Base-by-base conservation (phyloP, 2,888 invertebrate genomes). In the Cephus pygmeus region DNA sequence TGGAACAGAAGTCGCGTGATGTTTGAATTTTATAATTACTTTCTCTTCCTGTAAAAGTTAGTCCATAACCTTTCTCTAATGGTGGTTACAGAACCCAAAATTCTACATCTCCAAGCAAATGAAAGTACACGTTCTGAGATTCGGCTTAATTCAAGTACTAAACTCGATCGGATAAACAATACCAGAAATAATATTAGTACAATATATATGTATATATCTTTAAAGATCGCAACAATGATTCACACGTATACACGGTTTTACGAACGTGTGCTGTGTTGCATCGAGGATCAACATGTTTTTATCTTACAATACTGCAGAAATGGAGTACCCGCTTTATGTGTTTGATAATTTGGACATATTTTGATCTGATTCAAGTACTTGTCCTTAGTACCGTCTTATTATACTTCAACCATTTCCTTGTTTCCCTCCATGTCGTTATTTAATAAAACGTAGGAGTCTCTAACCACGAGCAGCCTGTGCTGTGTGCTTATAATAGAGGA, bases 401-500 rank as follows among this genome's bases (percentile, higher is more conserved):
- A 85, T 75, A 82, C n/a, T 11, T 78, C 81, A 30, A 82, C 80
- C 34, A 82, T 81, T 56, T 79, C 82, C 9, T 75, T 80, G 12
- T 76, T 75, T 34, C 86, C 83, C n/a, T 85, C 81, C 30, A 81
- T 69, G 56, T 89, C 88, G 76, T 88, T 87, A 69, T 86, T 89
- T 35, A 94, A 87, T 75, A 94, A 87, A 1, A 93, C 90, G 86
- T 94, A 94, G 0, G 94, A 92, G 77, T 95, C 95, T 79, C 93
- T 92, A 40, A 93, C 91, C 30, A 93, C 92, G n/a, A 95, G 89
- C 23, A 95, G 89, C 79, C 93, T 92, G 79, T 94, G 94, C 12
- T 94, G 94, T 0, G 94, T 93, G 80, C 93, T 93, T 33, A 95
- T 92, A 9, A 94, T 88, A 0, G 94, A 94, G 0, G 95, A 94